Conservation (phyloP, 2,797 vertebrate species). For the Anableps anableps region DNA sequence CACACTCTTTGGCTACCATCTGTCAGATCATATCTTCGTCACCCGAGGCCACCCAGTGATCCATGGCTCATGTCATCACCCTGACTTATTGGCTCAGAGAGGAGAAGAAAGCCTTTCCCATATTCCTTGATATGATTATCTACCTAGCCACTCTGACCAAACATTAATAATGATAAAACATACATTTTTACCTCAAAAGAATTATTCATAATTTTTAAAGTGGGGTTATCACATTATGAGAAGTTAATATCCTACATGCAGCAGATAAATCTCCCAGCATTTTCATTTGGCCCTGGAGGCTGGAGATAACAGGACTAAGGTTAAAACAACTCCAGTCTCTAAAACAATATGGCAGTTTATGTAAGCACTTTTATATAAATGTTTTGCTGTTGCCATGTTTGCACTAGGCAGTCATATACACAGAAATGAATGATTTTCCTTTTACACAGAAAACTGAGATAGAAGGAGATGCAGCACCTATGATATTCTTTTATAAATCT, state of each 20-base stretch:
- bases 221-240: not conserved
- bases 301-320: not conserved
- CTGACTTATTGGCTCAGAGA: conserved; percentile 41
- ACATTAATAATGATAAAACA: not conserved
- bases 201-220: not conserved
- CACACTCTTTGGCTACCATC: conserved; percentile 58
- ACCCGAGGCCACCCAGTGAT: conserved; percentile 54
- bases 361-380: not conserved
- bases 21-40: conserved; percentile 73
- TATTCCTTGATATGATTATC: conserved; percentile 49
- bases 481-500: not conserved
- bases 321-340: not conserved
- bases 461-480: too few species aligned
- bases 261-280: not conserved
- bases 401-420: not conserved
- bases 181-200: not conserved
- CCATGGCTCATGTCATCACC: conserved; percentile 55
- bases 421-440: not conserved
- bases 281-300: not conserved
- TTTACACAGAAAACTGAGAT: too few species aligned
- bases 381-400: not conserved
- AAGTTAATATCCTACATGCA: not conserved
- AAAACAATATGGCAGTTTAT: not conserved
- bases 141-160: not conserved
- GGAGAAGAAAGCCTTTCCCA: conserved; percentile 44